Percentiles rank a stretch among this genome's conserved stretches.
These are phyloP conservation scores for Poeciliopsis turrubarensis DNA, from an alignment of 2,113 vertebrate genomes.

Conservation along the genomic window DNA sequence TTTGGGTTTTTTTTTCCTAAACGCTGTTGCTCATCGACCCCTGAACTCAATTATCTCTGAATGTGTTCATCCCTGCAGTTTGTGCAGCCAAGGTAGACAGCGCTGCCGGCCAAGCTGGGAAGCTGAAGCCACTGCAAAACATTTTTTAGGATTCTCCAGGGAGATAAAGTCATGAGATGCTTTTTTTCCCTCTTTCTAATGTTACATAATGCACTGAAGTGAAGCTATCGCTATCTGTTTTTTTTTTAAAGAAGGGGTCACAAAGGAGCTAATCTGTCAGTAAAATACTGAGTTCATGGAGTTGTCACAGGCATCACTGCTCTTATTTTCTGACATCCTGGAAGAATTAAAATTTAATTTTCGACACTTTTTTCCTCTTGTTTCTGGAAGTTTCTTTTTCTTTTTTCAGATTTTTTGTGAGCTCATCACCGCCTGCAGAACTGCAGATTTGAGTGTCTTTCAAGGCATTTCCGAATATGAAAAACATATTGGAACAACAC, in stretches of 20 bases:
- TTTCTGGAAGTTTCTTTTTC: slow-evolving; percentile 28
- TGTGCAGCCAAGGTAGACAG: slow-evolving; percentile 23
- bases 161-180: neutral
- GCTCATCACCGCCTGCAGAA: slow-evolving; percentile 45
- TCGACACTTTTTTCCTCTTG: slow-evolving; percentile 21
- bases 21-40: neutral
- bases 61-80: slow-evolving; percentile 7
- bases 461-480: slow-evolving; percentile 39
- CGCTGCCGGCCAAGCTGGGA: slow-evolving; percentile 4
- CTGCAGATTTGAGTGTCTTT: slow-evolving; percentile 35
- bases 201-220: neutral
- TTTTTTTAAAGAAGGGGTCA: neutral
- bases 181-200: neutral
- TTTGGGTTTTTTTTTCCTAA: neutral
- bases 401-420: slow-evolving; percentile 31
- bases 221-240: neutral
- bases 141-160: neutral
- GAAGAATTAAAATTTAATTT: slow-evolving; percentile 41
- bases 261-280: neutral
- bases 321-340: slow-evolving; percentile 22
- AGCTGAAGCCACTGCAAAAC: slow-evolving; percentile 8
- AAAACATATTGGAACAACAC: slow-evolving; percentile 18
- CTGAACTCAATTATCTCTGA: neutral
- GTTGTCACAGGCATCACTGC: neutral
- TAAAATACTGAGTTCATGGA: neutral